phyloP scores from a whole-genome alignment of 2,797 vertebrate genomes.

The Cyclopterus lumpus region DNA sequence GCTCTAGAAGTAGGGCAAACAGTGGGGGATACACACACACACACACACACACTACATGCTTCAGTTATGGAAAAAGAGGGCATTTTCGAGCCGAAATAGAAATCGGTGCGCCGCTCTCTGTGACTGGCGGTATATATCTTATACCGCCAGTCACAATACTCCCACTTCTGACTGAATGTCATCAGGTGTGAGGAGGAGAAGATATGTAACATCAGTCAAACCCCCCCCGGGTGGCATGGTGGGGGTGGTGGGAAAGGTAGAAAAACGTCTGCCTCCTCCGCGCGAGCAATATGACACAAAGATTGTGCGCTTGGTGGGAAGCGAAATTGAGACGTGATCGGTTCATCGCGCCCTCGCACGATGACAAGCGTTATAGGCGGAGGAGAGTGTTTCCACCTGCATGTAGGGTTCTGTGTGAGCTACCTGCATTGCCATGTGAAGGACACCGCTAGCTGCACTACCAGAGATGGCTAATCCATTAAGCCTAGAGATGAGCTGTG shows the following conservation, averaged over 20 bases:
- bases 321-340: slow-evolving; percentile 51
- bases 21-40: slow-evolving; percentile 30
- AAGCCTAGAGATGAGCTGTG: slow-evolving; percentile 80
- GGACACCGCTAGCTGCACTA: slow-evolving; percentile 68
- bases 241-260: no score
- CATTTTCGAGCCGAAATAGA: slow-evolving; percentile 51
- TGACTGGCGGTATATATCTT: slow-evolving; percentile 52
- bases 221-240: slow-evolving; percentile 23
- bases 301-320: slow-evolving; percentile 46
- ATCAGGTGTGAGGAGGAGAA: slow-evolving; percentile 50
- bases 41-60: slow-evolving; percentile 33
- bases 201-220: slow-evolving; percentile 65
- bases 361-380: slow-evolving; percentile 40
- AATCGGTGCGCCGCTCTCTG: slow-evolving; percentile 38
- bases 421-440: slow-evolving; percentile 73
- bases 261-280: slow-evolving; percentile 47
- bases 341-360: slow-evolving; percentile 45
- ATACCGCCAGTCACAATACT: slow-evolving; percentile 24
- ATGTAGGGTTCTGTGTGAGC: slow-evolving; percentile 38
- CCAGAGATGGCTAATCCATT: slow-evolving; percentile 81
- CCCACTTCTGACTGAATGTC: slow-evolving; percentile 47
- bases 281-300: slow-evolving; percentile 38
- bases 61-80: slow-evolving; percentile 59
- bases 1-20: slow-evolving; percentile 72
- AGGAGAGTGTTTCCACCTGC: slow-evolving; percentile 58